phyloP scores from a whole-genome alignment of 23 tunicate species.

The Ciona savignyi region DNA sequence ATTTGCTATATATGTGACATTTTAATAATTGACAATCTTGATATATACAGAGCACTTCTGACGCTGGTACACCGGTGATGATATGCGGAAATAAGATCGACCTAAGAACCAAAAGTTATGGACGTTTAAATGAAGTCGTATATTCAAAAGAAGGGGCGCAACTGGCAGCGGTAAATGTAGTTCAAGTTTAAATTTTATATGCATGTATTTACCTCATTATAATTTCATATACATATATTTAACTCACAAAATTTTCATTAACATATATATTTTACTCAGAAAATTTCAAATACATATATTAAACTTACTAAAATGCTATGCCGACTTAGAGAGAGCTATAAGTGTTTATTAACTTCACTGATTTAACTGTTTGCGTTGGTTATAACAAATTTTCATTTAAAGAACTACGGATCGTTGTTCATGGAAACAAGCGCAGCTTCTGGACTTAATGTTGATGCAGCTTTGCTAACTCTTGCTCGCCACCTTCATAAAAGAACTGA shows the following conservation, averaged over 20 bases:
- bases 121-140: constrained; percentile 18
- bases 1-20: no score
- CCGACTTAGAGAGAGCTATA: no score
- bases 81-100: constrained; percentile 77
- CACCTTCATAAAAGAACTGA: no score
- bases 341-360: no score
- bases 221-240: no score
- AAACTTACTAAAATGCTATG: no score
- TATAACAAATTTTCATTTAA: background rate
- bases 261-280: no score
- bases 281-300: no score
- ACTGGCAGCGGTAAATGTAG: constrained; percentile 62
- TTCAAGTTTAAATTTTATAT: no score
- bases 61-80: constrained; percentile 53
- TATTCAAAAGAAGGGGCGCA: constrained; percentile 70
- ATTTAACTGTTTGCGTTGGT: background rate
- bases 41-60: constrained; percentile 29
- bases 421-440: constrained; percentile 71
- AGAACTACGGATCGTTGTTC: constrained; percentile 74
- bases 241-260: no score
- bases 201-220: no score
- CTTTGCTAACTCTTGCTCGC: constrained; percentile 47
- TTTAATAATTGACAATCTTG: no score
- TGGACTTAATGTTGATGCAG: constrained; percentile 48
- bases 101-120: constrained; percentile 16